phyloP scores from a whole-genome alignment of 2,797 vertebrate species.

The Tarsius wallacei region DNA sequence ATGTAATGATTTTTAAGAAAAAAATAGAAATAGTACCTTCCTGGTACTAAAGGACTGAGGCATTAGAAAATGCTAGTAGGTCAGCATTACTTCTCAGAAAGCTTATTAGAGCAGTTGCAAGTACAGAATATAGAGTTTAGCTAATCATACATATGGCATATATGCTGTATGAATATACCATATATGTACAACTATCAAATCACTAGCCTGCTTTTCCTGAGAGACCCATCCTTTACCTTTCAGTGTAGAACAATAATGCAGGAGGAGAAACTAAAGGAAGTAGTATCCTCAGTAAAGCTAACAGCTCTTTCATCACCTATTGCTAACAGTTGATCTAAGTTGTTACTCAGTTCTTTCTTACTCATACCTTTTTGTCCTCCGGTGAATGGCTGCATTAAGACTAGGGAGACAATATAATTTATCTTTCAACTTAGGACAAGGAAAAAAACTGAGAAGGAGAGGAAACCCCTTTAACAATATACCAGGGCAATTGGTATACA shows the following conservation, averaged over 20 bases:
- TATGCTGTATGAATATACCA: too few relatives aligned
- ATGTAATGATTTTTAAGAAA: constrained; percentile 2
- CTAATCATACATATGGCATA: background rate
- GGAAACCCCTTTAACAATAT: background rate
- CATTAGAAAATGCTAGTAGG: background rate
- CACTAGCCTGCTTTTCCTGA: background rate
- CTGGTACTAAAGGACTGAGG: background rate
- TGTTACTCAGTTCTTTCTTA: background rate
- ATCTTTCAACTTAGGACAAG: background rate
- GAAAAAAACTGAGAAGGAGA: background rate
- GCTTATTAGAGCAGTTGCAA: background rate
- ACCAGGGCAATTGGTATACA: background rate
- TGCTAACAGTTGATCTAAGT: background rate
- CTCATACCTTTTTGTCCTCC: background rate
- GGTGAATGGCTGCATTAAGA: background rate
- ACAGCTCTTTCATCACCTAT: background rate
- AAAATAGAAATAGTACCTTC: background rate
- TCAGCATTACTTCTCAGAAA: background rate
- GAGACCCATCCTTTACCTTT: background rate
- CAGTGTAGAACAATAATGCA: background rate
- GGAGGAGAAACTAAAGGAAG: background rate
- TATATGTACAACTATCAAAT: background rate
- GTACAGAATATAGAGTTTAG: background rate
- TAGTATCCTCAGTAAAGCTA: background rate
- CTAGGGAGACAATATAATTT: background rate